phyloP scores from a whole-genome alignment of 2,888 invertebrate genomes.

The Andrena fulva region DNA sequence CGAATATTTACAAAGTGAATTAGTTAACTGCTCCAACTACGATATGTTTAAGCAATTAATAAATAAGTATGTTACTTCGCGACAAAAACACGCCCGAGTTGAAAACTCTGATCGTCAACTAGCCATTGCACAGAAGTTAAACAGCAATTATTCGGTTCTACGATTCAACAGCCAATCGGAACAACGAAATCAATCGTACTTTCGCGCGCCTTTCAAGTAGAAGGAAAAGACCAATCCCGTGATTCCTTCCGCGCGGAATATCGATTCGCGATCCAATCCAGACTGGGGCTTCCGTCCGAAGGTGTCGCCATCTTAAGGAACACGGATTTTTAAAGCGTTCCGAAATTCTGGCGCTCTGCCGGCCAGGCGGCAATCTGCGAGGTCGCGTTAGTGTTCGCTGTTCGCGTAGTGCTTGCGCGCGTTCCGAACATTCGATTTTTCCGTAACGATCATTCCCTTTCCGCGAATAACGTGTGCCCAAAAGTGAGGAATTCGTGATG shows the following conservation, averaged over 20 bases:
- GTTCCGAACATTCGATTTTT: constrained; percentile 48
- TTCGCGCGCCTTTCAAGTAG: constrained; percentile 11
- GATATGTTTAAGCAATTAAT: no score
- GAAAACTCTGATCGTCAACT: not conserved
- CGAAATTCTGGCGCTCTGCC: constrained; percentile 61
- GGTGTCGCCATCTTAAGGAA: constrained; percentile 66
- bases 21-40: no score
- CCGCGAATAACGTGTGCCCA: constrained; percentile 18
- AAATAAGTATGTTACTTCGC: no score
- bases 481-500: constrained; percentile 20
- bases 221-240: not conserved
- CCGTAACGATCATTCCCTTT: not conserved
- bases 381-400: constrained; percentile 49
- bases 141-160: not conserved
- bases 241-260: constrained; percentile 12
- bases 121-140: not conserved
- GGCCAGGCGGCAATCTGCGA: constrained; percentile 73
- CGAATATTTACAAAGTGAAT: no score
- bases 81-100: no score
- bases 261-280: constrained; percentile 38
- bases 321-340: constrained; percentile 50
- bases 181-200: not conserved
- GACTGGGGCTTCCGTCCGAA: not conserved
- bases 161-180: not conserved
- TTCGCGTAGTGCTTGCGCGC: constrained; percentile 58